These are phyloP conservation scores for Callaeas wilsoni DNA, from an alignment of 2,113 vertebrate genomes.

Conservation along the genomic window DNA sequence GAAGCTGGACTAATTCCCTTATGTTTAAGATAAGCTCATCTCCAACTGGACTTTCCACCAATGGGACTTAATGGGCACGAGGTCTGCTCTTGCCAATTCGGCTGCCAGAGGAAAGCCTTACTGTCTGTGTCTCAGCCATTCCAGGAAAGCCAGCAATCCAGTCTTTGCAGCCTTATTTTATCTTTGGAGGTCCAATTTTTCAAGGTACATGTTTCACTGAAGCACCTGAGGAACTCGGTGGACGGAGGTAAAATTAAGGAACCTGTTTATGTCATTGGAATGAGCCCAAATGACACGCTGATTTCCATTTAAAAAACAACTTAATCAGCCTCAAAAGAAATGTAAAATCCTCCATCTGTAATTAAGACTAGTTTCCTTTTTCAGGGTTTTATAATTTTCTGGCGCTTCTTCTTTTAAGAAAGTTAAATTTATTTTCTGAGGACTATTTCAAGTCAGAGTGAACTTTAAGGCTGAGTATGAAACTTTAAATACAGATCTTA, in stretches of 20 bases:
- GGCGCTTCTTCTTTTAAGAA: not conserved
- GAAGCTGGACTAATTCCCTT: constrained; percentile 30
- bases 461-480: not conserved
- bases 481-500: not conserved
- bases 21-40: constrained; percentile 1
- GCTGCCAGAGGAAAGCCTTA: not conserved
- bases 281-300: not conserved
- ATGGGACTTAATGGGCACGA: not conserved
- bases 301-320: not conserved
- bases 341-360: not conserved
- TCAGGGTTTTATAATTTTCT: not conserved
- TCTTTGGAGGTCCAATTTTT: not conserved
- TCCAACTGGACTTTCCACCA: constrained; percentile 1
- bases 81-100: not conserved
- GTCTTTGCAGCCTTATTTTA: not conserved
- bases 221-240: not conserved
- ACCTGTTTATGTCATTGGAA: not conserved
- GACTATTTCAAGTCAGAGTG: not conserved
- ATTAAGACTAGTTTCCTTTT: not conserved
- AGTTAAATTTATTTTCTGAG: not conserved
- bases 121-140: not conserved
- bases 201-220: not conserved
- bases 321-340: not conserved
- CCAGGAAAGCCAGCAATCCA: not conserved
- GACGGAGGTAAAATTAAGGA: not conserved